Evolutionary conservation across 2,113 vertebrate genomes (phyloP).

Genomic region (Heptranchias perlo): DNA sequence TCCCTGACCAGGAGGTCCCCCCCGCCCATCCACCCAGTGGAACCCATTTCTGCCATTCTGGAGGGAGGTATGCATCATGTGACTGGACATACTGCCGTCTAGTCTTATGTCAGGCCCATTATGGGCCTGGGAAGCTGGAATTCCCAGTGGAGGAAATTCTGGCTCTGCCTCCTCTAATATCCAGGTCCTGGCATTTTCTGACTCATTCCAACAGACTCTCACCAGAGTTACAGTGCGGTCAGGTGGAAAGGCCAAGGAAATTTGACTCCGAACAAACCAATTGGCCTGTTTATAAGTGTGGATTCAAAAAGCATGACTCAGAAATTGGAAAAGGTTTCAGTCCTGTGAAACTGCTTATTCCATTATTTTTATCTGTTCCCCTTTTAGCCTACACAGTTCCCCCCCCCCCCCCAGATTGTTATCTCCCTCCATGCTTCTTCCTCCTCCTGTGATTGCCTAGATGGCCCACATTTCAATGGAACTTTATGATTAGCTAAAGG

Average conservation of each 20-base stretch:
- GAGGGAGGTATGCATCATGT: not conserved
- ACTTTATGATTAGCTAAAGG: not conserved
- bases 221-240: not conserved
- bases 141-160: not conserved
- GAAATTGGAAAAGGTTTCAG: not conserved
- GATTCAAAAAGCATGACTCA: not conserved
- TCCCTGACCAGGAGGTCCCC: not conserved
- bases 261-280: not conserved
- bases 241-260: not conserved
- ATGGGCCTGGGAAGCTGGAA: not conserved
- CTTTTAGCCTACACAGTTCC: not conserved
- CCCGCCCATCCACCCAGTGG: not conserved
- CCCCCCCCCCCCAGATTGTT: not conserved
- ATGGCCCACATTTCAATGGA: no score
- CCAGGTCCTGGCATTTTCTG: not conserved
- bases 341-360: slow-evolving; percentile 1
- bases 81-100: not conserved
- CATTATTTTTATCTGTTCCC: not conserved
- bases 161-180: not conserved
- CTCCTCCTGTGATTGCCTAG: not conserved
- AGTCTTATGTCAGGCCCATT: not conserved
- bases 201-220: not conserved
- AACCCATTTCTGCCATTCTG: not conserved
- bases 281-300: not conserved
- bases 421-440: not conserved